A percentile compares a stretch with the other conserved stretches of the same genome.
These are phyloP conservation scores for Eulemur coronatus DNA, from an alignment of 2,797 vertebrate genomes.

Conservation along the genomic window DNA sequence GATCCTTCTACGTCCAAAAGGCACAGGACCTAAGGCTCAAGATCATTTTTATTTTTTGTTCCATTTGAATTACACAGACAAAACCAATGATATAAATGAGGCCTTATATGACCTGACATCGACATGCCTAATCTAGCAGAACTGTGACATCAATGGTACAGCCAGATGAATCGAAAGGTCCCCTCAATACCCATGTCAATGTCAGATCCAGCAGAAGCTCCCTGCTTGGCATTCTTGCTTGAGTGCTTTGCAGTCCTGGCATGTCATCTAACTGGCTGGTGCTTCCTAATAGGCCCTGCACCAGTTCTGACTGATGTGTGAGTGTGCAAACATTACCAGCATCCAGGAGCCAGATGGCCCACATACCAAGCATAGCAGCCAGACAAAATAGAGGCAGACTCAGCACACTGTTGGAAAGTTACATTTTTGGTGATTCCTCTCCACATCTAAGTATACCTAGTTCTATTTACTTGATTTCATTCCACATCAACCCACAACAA, in stretches of 20 bases:
- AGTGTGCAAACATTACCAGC: slow-evolving; percentile 65
- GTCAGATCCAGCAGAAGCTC: slow-evolving; percentile 36
- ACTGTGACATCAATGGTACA: not conserved
- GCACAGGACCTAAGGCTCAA: not conserved
- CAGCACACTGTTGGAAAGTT: slow-evolving; percentile 13
- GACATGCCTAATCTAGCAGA: slow-evolving; percentile 34
- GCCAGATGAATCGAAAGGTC: slow-evolving; percentile 40
- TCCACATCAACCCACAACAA: not conserved
- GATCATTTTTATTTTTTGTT: not conserved
- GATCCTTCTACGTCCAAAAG: not conserved
- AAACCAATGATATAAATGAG: slow-evolving; percentile 40
- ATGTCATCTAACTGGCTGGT: slow-evolving; percentile 52
- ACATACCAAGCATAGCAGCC: slow-evolving; percentile 43
- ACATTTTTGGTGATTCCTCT: slow-evolving; percentile 25
- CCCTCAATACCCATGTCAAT: not conserved
- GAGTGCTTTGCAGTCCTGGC: slow-evolving; percentile 54
- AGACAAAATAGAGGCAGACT: slow-evolving; percentile 64
- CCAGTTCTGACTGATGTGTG: slow-evolving; percentile 63
- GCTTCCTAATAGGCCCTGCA: slow-evolving; percentile 47
- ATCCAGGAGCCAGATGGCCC: slow-evolving; percentile 69
- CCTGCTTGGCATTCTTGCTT: not conserved
- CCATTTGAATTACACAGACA: slow-evolving; percentile 44
- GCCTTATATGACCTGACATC: slow-evolving; percentile 16
- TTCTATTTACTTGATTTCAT: slow-evolving; percentile 21
- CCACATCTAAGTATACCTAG: not conserved